A percentile compares a stretch with the other conserved stretches of the same genome.
Evolutionary conservation across 2,113 vertebrate species (phyloP).

Genomic region (Steatornis caripensis): DNA sequence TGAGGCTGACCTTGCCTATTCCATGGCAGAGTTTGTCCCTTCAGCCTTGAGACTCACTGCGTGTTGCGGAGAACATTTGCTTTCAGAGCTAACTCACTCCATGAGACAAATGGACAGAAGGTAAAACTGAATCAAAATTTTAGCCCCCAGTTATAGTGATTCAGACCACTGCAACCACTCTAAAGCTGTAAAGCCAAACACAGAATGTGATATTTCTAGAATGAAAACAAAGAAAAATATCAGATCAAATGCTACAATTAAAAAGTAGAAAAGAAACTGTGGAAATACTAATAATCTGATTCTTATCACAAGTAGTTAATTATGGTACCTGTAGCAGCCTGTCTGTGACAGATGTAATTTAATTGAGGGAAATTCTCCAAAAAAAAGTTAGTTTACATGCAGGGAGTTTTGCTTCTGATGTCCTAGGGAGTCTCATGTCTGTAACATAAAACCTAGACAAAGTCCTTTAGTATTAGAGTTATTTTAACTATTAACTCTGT

Average conservation of each 20-base stretch:
- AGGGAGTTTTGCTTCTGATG: background rate
- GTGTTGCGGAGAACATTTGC: background rate
- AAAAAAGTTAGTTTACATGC: background rate
- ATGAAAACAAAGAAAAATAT: background rate
- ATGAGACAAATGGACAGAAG: background rate
- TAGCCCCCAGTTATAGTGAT: background rate
- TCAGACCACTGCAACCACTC: background rate
- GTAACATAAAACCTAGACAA: background rate
- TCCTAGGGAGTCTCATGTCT: background rate
- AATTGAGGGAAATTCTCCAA: background rate
- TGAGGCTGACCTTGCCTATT: background rate
- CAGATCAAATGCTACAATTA: background rate
- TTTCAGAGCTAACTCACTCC: background rate
- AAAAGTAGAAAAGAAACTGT: background rate
- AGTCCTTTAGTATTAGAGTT: background rate
- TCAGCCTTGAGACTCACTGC: background rate
- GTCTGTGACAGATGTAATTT: background rate
- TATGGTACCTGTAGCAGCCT: background rate
- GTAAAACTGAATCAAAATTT: background rate
- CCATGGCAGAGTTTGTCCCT: background rate
- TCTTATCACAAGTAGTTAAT: background rate
- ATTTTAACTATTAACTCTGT: background rate
- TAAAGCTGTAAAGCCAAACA: background rate
- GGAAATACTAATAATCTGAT: background rate
- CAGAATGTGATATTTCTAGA: accelerated